These are phyloP conservation scores for Mesocricetus auratus DNA, from an alignment of 2,113 vertebrate genomes.

Conservation along the genomic window DNA sequence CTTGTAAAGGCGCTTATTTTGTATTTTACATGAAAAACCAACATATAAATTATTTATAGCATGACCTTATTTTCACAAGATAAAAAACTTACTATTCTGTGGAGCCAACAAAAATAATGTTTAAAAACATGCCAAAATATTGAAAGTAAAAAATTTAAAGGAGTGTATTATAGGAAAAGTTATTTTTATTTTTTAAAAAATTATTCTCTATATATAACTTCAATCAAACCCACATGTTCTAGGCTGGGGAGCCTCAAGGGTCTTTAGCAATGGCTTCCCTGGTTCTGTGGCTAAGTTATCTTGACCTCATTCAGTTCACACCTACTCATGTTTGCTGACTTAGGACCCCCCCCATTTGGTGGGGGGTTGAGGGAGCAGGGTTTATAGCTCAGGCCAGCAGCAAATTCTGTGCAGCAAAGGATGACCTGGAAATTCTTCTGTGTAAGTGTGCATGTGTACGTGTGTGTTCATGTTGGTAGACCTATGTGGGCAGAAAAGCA, in stretches of 20 bases:
- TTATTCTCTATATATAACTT: background rate
- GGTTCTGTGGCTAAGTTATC: background rate
- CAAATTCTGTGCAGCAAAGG: background rate
- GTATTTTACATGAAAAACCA: background rate
- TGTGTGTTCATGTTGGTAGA: background rate
- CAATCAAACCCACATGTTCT: background rate
- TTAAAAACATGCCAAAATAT: background rate
- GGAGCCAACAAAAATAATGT: background rate
- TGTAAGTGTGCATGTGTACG: background rate
- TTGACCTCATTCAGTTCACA: background rate
- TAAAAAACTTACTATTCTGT: background rate
- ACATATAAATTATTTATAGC: background rate
- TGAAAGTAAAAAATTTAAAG: background rate
- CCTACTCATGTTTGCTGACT: background rate
- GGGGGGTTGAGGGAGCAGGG: background rate
- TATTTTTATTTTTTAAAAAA: background rate
- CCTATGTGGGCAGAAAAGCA: background rate
- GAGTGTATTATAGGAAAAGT: background rate
- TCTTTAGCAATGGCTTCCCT: background rate
- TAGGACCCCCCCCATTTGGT: background rate
- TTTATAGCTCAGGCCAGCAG: background rate
- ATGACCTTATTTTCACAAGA: background rate
- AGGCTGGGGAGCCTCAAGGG: background rate
- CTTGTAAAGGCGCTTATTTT: background rate
- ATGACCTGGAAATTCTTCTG: background rate